phyloP scores from a whole-genome alignment of 2,888 invertebrate species.

The Drosophila anceps region DNA sequence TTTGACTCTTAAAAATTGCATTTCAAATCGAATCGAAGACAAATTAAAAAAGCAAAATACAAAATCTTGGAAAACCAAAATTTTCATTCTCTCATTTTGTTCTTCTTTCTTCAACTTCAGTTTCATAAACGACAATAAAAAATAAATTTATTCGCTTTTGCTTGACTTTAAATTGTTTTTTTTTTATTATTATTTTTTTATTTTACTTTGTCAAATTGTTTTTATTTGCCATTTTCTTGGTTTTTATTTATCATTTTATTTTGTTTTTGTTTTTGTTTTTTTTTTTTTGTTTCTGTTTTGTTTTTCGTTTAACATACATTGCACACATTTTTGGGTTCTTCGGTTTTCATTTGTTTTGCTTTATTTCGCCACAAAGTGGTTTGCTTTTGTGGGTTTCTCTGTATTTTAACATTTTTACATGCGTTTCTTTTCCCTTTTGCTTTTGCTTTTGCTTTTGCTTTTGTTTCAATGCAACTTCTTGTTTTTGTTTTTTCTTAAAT shows the following conservation, averaged over 20 bases:
- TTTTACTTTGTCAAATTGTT: constrained; percentile 31
- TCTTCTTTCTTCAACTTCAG: neutral
- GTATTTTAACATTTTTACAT: constrained; percentile 35
- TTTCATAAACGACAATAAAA: constrained; percentile 25
- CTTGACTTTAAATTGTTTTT: constrained; percentile 34
- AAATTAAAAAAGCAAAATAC: constrained; percentile 32
- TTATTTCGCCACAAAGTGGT: constrained; percentile 42
- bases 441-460: no score
- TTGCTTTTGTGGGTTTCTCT: constrained; percentile 28
- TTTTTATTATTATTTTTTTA: constrained; percentile 37
- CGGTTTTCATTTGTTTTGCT: constrained; percentile 26
- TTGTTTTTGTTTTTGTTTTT: constrained; percentile 26
- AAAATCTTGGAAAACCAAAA: constrained; percentile 29
- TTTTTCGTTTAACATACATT: constrained; percentile 58
- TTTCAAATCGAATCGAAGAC: constrained; percentile 19
- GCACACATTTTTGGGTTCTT: constrained; percentile 58
- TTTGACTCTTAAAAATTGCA: constrained; percentile 19
- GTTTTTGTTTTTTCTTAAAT: constrained; percentile 22
- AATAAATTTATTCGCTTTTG: constrained; percentile 21
- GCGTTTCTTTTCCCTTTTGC: constrained; percentile 26
- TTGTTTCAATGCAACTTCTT: constrained; percentile 28
- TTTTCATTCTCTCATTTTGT: constrained; percentile 15
- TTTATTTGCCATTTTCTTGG: constrained; percentile 46
- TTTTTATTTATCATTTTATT: constrained; percentile 22
- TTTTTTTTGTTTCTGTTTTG: no score